Evolutionary conservation across 2,113 vertebrate genomes (phyloP).

Genomic region (Sciurus niger): DNA sequence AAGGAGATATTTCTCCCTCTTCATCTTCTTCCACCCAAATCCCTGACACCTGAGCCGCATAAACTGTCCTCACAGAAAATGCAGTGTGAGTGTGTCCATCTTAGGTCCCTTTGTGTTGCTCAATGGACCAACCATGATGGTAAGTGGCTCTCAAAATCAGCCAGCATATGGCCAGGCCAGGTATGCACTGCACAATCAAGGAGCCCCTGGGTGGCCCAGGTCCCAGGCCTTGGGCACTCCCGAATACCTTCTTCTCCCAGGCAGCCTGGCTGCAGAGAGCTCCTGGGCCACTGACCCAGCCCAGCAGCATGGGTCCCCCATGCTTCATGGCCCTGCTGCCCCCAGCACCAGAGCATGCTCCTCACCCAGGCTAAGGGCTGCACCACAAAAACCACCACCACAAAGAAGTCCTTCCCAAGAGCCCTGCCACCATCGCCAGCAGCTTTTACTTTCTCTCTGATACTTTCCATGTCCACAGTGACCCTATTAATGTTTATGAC

Average conservation of each 20-base stretch:
- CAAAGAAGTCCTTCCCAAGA: background rate
- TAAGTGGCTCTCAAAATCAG: background rate
- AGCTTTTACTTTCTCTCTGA: slow-evolving; percentile 3
- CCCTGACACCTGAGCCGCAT: background rate
- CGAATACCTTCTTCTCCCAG: background rate
- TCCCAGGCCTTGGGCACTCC: background rate
- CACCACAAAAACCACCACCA: background rate
- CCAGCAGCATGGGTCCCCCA: background rate
- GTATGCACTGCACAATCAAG: rapidly evolving
- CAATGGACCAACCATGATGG: background rate
- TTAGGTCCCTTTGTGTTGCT: background rate
- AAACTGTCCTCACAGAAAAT: background rate
- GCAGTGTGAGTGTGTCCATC: background rate
- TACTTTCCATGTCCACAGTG: background rate
- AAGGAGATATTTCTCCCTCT: slow-evolving; percentile 15
- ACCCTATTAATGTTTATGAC: background rate
- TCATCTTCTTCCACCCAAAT: background rate
- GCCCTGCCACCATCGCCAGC: background rate
- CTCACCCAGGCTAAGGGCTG: background rate
- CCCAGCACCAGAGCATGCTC: background rate
- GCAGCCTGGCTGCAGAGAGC: background rate
- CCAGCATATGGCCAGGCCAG: background rate
- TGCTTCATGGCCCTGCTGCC: rapidly evolving
- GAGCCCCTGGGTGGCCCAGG: background rate
- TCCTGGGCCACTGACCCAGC: background rate